Conservation (phyloP, 2,113 vertebrate species). For the Sinocyclocheilus anophthalmus region DNA sequence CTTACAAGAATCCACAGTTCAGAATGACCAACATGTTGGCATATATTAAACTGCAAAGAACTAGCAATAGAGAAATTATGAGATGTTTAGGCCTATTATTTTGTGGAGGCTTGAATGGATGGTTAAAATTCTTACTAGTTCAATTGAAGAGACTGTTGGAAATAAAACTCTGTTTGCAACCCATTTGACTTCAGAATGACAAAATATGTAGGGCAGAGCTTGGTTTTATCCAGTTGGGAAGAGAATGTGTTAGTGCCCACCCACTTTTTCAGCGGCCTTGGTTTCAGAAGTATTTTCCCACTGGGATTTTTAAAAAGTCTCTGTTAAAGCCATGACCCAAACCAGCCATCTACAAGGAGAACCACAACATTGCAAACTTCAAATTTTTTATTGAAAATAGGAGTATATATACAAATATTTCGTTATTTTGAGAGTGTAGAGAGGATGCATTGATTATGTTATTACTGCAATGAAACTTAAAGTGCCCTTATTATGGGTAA, state of each 20-base stretch:
- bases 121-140: not conserved
- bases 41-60: no score
- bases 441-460: not conserved
- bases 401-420: not conserved
- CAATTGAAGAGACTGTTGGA: not conserved
- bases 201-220: not conserved
- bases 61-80: not conserved
- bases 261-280: not conserved
- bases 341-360: not conserved
- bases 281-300: not conserved
- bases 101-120: not conserved
- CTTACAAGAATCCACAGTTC: not conserved
- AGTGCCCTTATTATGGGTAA: no score
- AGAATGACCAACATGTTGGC: no score
- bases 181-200: not conserved
- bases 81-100: not conserved
- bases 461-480: not conserved
- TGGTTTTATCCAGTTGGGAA: not conserved
- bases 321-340: not conserved
- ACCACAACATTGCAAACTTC: not conserved
- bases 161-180: not conserved
- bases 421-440: not conserved
- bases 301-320: not conserved
- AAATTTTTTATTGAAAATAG: not conserved
- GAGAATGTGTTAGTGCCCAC: not conserved